Conservation (phyloP, 2,113 vertebrate genomes). For the Sturnus vulgaris region DNA sequence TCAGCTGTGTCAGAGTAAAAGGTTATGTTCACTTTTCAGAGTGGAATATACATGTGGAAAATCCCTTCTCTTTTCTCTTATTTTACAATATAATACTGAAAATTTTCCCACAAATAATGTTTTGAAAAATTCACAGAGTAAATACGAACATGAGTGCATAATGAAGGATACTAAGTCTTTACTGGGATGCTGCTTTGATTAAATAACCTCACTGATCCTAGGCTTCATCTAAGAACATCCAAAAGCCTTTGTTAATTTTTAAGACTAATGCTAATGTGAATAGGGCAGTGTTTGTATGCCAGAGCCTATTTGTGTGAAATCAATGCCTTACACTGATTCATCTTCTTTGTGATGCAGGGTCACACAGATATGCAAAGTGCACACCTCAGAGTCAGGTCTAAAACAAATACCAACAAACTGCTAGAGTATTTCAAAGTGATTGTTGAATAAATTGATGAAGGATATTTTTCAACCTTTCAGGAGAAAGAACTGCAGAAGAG, state of each 20-base stretch:
- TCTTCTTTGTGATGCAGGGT: not conserved
- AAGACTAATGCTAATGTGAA: not conserved
- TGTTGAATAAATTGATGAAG: not conserved
- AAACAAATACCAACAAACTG: not conserved
- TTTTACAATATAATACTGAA: not conserved
- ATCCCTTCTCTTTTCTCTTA: not conserved
- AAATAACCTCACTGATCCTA: not conserved
- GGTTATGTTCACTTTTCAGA: not conserved
- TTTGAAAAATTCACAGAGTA: not conserved
- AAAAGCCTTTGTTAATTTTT: not conserved
- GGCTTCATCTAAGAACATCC: not conserved
- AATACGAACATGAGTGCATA: not conserved
- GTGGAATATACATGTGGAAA: not conserved
- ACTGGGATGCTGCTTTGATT: not conserved
- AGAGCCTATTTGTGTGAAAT: not conserved
- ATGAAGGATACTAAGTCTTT: not conserved
- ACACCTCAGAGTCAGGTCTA: accelerated
- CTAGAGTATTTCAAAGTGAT: not conserved
- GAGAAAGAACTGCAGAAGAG: constrained; percentile 70
- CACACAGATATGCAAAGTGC: not conserved
- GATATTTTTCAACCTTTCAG: constrained; percentile 53
- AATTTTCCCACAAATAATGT: not conserved
- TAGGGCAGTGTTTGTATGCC: not conserved
- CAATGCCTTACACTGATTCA: not conserved
- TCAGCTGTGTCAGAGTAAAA: not conserved